Percentiles rank a stretch among this genome's conserved stretches.
These are phyloP conservation scores for Pachyseris speciosa DNA, from an alignment of 64 coral and sea anemone species.

Conservation along the genomic window DNA sequence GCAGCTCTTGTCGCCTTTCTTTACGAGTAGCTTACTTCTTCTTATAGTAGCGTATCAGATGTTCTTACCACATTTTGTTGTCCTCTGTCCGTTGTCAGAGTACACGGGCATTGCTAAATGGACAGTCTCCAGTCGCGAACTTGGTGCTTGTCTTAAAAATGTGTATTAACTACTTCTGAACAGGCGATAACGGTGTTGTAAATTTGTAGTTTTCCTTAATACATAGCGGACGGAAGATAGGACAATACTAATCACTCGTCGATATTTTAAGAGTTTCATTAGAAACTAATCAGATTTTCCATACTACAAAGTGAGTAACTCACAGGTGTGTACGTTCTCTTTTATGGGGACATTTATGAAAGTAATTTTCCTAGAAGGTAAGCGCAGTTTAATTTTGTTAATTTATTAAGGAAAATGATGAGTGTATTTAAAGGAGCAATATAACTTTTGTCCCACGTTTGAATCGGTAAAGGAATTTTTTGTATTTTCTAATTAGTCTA, in stretches of 20 bases:
- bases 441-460: neutral
- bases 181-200: too few relatives aligned
- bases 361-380: neutral
- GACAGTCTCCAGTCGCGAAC: too few relatives aligned
- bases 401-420: constrained; percentile 5
- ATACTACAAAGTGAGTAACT: neutral
- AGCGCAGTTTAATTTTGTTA: neutral
- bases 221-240: neutral
- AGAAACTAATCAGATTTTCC: neutral
- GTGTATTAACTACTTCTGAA: too few relatives aligned
- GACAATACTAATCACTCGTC: neutral
- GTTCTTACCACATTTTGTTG: too few relatives aligned
- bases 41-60: too few relatives aligned
- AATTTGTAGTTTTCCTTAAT: too few relatives aligned
- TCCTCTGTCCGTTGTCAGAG: too few relatives aligned
- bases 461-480: neutral
- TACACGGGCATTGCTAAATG: too few relatives aligned
- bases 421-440: constrained; percentile 16
- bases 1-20: too few relatives aligned
- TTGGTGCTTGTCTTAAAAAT: neutral
- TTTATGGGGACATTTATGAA: neutral
- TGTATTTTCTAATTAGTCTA: neutral
- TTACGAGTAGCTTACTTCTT: too few relatives aligned
- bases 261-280: neutral
- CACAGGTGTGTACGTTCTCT: neutral